These are phyloP conservation scores for Catocala nupta DNA, from an alignment of 2,888 invertebrate species.

Conservation along the genomic window DNA sequence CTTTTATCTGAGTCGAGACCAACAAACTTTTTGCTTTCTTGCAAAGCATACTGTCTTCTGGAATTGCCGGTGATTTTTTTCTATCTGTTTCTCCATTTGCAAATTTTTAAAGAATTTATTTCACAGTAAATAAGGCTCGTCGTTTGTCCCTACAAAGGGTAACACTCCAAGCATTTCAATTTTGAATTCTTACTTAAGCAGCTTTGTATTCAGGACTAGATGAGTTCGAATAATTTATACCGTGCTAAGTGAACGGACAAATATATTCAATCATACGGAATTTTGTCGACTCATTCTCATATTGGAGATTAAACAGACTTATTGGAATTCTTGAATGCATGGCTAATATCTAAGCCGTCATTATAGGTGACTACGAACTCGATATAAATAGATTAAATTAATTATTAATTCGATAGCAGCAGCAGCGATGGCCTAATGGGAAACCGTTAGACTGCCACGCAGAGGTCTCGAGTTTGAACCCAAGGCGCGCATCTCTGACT, in stretches of 20 bases:
- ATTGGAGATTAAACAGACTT: background rate
- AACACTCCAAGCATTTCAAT: constrained; percentile 53
- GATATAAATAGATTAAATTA: no score
- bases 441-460: no score
- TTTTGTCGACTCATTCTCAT: constrained; percentile 9
- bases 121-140: constrained; percentile 34
- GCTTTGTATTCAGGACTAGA: constrained; percentile 45
- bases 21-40: constrained; percentile 53
- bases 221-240: constrained; percentile 48
- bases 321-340: background rate
- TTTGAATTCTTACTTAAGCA: constrained; percentile 50
- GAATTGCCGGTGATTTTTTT: constrained; percentile 42
- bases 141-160: constrained; percentile 44
- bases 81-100: constrained; percentile 25
- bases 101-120: constrained; percentile 41
- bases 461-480: no score
- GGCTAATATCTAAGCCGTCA: background rate
- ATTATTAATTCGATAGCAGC: no score
- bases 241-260: constrained; percentile 23
- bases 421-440: no score
- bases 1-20: constrained; percentile 49
- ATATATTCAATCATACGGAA: constrained; percentile 32
- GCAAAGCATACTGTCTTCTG: constrained; percentile 37
- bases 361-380: no score
- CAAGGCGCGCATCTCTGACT: no score